A percentile compares a stretch with the other conserved stretches of the same genome.
These are phyloP conservation scores for Chloroclysta siterata DNA, from an alignment of 2,888 invertebrate species.

Conservation along the genomic window DNA sequence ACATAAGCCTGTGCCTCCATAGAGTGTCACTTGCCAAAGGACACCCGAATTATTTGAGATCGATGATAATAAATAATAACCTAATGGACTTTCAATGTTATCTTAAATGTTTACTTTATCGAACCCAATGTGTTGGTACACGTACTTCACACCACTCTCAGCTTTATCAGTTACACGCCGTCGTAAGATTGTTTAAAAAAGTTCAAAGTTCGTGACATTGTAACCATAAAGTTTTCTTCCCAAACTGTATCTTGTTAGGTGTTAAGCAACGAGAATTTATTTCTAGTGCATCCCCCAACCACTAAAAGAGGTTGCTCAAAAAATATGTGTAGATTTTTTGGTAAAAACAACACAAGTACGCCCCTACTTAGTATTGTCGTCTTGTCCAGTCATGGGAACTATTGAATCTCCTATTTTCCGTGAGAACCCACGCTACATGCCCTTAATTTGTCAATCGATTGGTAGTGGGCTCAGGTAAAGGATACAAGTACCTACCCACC, in stretches of 20 bases:
- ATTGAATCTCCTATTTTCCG: conserved; percentile 58
- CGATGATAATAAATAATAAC: conserved; percentile 23
- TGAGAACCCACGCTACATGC: conserved; percentile 59
- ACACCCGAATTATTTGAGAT: conserved; percentile 2
- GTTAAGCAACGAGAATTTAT: background rate
- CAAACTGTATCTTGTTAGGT: background rate
- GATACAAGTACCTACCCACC: conserved; percentile 21
- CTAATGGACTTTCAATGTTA: conserved; percentile 19
- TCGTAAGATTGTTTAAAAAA: background rate
- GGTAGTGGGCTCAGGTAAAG: conserved; percentile 40
- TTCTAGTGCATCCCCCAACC: background rate
- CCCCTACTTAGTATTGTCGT: conserved; percentile 55
- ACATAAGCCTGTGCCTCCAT: conserved; percentile 29
- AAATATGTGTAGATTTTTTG: background rate
- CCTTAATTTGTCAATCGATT: conserved; percentile 48
- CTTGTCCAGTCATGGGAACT: conserved; percentile 67
- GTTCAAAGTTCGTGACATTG: background rate
- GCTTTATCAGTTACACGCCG: conserved; percentile 2
- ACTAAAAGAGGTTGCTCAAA: background rate
- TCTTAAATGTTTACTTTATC: conserved; percentile 16
- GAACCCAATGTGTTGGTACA: conserved; percentile 9
- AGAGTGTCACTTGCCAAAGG: conserved; percentile 41
- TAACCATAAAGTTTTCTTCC: background rate
- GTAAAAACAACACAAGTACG: background rate
- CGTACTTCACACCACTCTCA: conserved; percentile 12